Base-by-base conservation (phyloP, 2,888 invertebrate genomes). In the Loripinus fragilis region DNA sequence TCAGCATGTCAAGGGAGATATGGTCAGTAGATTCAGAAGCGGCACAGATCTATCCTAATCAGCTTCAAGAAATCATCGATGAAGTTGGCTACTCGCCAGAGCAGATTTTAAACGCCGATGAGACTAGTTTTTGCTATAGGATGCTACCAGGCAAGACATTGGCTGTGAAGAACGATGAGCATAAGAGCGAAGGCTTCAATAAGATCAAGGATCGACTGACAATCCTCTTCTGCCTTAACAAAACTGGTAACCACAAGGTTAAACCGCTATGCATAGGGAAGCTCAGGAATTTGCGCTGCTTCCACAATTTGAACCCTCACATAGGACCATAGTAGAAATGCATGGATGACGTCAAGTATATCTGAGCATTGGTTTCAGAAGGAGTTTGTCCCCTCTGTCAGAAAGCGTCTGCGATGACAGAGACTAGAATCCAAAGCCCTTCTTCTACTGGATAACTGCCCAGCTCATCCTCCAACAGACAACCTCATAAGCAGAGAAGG, bases 91-190 rank as follows among this genome's bases (percentile, higher is more conserved):
- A 45, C 45, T 3, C 20, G 2, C 45, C 45, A 45, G 45, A 45
- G n/a, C 45, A 45, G n/a, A 45, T 45, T 20, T 45, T 15, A 8
- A 45, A 45, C 17, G 15, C 17, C 17, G 45, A 45, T 20, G 45
- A 45, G 17, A 45, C 45, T 20, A 17, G 45, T 17, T 12, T 45
- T 20, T 45, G 45, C 45, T 45, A 45, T 20, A 87, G 81, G 68
- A 83, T 80, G 71, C 74, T 87, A 71, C 87, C 86, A 23, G 75
- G 71, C 25, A 42, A 71, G 41, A 85, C 85, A n/a, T 68, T 80
- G 23, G 80, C 75, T 0, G 20, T 17, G 35, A 71, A 65, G 60
- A 65, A 17, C 8, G 70, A 75, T 33, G 20, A 20, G 0, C 71
- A 74, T 45, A 67, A 72, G 50, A 64, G 45, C 2, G 60, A 70